These are phyloP conservation scores for Palythoa caribaeorum DNA, from an alignment of 92 coral and sea anemone genomes.

Conservation along the genomic window DNA sequence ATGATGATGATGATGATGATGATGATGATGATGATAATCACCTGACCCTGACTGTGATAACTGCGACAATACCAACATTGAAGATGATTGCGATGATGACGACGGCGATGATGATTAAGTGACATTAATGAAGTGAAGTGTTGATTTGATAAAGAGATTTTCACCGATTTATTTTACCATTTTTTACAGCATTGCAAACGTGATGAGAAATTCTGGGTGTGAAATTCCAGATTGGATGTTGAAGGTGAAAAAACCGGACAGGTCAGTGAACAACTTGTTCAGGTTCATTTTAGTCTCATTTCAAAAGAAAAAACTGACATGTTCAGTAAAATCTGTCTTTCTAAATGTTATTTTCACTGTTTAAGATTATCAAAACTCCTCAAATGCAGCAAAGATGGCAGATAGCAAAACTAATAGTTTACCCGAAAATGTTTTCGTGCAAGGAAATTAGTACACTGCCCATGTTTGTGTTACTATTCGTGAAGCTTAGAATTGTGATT, in stretches of 20 bases:
- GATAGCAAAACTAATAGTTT: too few relatives aligned
- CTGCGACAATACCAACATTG: not conserved
- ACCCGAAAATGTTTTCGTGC: too few relatives aligned
- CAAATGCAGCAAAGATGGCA: too few relatives aligned
- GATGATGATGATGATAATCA: not conserved
- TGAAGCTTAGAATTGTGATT: too few relatives aligned
- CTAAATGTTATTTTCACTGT: too few relatives aligned
- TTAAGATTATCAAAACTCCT: too few relatives aligned
- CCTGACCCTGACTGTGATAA: not conserved
- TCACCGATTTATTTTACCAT: not conserved
- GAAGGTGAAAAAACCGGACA: conserved; percentile 88
- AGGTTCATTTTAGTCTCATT: not conserved
- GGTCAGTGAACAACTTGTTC: conserved; percentile 52
- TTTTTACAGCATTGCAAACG: conserved; percentile 87
- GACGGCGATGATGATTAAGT: not conserved
- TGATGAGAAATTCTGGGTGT: conserved; percentile 94
- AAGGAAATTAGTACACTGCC: too few relatives aligned
- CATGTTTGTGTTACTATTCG: too few relatives aligned
- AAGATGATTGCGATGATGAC: not conserved
- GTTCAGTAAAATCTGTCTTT: too few relatives aligned
- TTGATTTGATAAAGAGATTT: not conserved
- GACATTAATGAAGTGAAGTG: not conserved
- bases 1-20: not conserved
- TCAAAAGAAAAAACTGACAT: not conserved
- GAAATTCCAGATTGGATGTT: conserved; percentile 97